These are phyloP conservation scores for Lagorchestes hirsutus DNA, from an alignment of 2,797 vertebrate genomes.

Conservation along the genomic window DNA sequence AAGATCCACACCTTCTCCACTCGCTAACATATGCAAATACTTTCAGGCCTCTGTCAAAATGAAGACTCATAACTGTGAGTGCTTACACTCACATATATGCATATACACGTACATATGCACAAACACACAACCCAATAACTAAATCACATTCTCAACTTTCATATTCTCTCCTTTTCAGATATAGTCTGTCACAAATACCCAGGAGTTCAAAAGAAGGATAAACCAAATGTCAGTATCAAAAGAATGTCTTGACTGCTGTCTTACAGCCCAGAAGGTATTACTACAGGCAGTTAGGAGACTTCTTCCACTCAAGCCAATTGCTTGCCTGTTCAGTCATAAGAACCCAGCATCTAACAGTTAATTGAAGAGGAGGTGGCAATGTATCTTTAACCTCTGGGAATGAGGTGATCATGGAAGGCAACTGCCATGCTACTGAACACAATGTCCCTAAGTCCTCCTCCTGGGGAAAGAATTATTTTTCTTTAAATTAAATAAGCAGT, in stretches of 20 bases:
- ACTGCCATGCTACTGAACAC: background rate
- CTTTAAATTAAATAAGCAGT: background rate
- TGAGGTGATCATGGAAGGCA: background rate
- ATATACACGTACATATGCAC: background rate
- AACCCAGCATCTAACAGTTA: background rate
- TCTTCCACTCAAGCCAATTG: background rate
- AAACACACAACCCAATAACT: background rate
- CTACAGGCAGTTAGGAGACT: background rate
- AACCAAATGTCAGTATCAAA: background rate
- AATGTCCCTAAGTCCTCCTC: background rate
- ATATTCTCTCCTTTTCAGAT: background rate
- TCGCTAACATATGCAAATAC: background rate
- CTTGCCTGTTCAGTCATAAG: background rate
- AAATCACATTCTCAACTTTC: background rate
- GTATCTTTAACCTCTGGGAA: background rate
- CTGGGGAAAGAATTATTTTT: background rate
- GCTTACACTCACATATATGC: background rate
- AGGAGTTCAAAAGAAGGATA: background rate
- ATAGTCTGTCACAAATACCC: background rate
- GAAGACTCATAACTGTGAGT: background rate
- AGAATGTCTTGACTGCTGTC: background rate
- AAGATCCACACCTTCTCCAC: background rate
- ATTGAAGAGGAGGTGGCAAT: background rate
- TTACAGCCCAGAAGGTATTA: background rate
- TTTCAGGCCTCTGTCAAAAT: background rate